Evolutionary conservation across 1,140 invertebrate genomes (phyloP), one percentile per base, ranked within the genome.

Genomic region (Neodiprion fabricii): DNA sequence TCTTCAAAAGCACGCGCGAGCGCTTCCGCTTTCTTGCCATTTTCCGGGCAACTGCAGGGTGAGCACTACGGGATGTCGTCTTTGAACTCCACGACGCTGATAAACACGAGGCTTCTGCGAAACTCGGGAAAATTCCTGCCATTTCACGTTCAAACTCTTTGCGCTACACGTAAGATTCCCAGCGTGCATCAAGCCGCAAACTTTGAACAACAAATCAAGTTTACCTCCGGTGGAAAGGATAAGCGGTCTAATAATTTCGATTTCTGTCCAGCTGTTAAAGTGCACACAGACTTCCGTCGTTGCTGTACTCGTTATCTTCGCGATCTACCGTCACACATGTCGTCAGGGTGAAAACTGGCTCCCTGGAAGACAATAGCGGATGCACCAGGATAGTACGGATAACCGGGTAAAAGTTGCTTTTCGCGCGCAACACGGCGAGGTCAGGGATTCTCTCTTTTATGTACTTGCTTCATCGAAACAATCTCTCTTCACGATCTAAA

Each of bases 401-500:
- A 61, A 61, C 53, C 11, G 53, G 53, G n/a, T 61, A 61, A 61
- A 14, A 17, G 53, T 14, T 61, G 53, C 53, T 8, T 61, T 61
- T 61, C 53, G n/a, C 53, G 53, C 53, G 53, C 53, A 61, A 9
- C n/a, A 17, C 53, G 11, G 53, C 53, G 53, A 61, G 53, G 53
- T 61, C 53, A 61, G 53, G 53, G 53, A 14, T 61, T 61, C 11
- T 61, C 28, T 40, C 53, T 61, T 61, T 61, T 61, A 40, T 40
- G 53, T 61, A 61, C 53, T 61, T 61, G 53, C 53, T 61, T 61
- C 53, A 61, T 61, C 53, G 53, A 17, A 61, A 61, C 53, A 61
- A 61, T 61, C 53, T 61, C 53, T 17, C 53, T 61, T 61, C 53
- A 61, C 11, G 53, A 61, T 61, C 53, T 61, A 61, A 61, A 61